Base-by-base conservation (phyloP, 64 coral and sea anemone species). In the Trachythela sp. region DNA sequence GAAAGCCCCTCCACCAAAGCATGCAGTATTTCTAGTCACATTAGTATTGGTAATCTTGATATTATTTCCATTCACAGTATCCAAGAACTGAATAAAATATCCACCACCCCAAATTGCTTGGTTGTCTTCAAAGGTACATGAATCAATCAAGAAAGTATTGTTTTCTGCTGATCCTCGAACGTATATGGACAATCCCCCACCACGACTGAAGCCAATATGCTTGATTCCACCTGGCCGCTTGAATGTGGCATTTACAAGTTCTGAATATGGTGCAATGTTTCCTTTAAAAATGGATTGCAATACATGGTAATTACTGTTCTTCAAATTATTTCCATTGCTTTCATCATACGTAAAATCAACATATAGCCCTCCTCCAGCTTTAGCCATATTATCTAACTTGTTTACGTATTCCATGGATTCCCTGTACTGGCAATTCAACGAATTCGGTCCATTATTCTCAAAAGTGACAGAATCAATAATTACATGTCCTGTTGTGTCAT, bases 151-250 rank as follows among this genome's bases (percentile, higher is more conserved):
- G 70, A 99, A 36, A 1, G 4, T 84, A 39, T 91, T 95, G n/a
- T 89, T 68, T 30, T 71, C 87, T 3, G 89, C 94, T 30, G 92
- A 93, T 31, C 93, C 94, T 34, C 84, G 38, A 33, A 95, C 35
- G 40, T 58, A 95, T 36, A 99, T 64, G 2, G 93, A 93, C 32
- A 99, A 71, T 20, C 96, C 96, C 2, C 96, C 96, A 37, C 96
- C 96, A 39, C 93, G 96, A 85, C 93, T 95, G 54, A 99, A 99
- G 20, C 75, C 75, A 39, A 80, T 35, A 30, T 80, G 75, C 0
- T 80, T 35, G 1, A 22, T 36, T 29, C 75, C 2, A 80, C 75
- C 75, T 85, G 96, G 91, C 7, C 85, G 84, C 9, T 93, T 89
- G 32, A 92, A 75, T 20, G 83, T 86, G 8, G 18, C 48, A 20